Conservation (phyloP, 2,797 vertebrate species). For the Ceyx erithaca region DNA sequence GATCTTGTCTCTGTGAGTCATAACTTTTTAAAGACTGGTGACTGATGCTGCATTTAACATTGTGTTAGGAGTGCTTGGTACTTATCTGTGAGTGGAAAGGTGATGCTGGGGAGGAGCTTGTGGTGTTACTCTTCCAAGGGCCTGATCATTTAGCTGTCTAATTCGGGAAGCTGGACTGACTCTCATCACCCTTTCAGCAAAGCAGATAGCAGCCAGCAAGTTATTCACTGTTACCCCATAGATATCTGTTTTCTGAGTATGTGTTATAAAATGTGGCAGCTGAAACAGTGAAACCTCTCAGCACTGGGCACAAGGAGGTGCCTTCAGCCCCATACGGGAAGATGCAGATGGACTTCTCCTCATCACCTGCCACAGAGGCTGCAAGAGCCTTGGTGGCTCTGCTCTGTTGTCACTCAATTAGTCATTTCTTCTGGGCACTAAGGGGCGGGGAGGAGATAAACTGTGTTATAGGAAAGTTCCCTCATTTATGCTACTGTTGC, state of each 20-base stretch:
- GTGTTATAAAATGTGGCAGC: not conserved
- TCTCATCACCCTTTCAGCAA: slow-evolving; percentile 66
- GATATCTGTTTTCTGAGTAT: slow-evolving; percentile 37
- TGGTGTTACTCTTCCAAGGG: slow-evolving; percentile 46
- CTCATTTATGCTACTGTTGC: not conserved
- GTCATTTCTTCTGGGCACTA: not conserved
- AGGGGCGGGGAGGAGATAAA: not conserved
- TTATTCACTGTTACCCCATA: not conserved
- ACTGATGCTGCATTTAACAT: not conserved
- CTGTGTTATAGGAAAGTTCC: not conserved
- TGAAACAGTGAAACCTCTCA: not conserved
- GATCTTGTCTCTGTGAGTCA: not conserved
- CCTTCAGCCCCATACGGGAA: not conserved
- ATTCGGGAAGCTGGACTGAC: slow-evolving; percentile 40
- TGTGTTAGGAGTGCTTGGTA: not conserved
- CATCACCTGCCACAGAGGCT: not conserved
- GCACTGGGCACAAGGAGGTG: not conserved
- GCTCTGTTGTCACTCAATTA: slow-evolving; percentile 43
- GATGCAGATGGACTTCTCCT: not conserved
- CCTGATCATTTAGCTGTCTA: slow-evolving; percentile 35
- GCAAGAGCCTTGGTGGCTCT: not conserved
- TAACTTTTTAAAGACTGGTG: not conserved
- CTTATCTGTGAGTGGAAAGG: not conserved
- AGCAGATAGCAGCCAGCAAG: slow-evolving; percentile 35
- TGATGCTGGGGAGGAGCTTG: not conserved